Percentiles rank a stretch among this genome's conserved stretches.
phyloP scores from a whole-genome alignment of 2,888 invertebrate species.

The Xestia rhomboidea region DNA sequence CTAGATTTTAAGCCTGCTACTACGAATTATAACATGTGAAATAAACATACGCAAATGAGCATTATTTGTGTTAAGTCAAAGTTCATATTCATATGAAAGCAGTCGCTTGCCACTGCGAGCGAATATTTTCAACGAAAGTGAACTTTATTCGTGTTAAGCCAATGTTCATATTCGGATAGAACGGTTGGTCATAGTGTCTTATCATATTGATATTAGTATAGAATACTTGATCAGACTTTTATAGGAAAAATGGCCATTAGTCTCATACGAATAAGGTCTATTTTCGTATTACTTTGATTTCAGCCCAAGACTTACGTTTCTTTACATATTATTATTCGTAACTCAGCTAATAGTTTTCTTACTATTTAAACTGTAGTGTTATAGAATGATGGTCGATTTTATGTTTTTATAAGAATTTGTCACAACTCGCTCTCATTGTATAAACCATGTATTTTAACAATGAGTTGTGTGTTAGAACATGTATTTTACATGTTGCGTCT shows the following conservation, averaged over 20 bases:
- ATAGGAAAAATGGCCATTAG: not conserved
- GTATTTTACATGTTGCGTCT: not conserved
- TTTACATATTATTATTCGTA: not conserved
- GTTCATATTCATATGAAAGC: not conserved
- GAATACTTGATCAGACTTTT: not conserved
- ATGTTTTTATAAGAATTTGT: conserved; percentile 1
- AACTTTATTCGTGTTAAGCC: not conserved
- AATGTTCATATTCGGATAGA: not conserved
- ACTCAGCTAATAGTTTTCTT: conserved; percentile 14
- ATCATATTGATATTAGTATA: not conserved
- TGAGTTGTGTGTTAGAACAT: not conserved
- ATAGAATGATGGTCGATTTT: not conserved
- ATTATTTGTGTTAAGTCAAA: not conserved
- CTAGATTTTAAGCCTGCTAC: conserved; percentile 9
- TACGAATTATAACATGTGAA: not conserved
- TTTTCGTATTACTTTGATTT: not conserved
- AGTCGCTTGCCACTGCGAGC: not conserved
- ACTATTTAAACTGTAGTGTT: conserved; percentile 6
- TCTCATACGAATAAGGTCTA: not conserved
- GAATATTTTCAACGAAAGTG: too few relatives aligned
- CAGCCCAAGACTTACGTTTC: not conserved
- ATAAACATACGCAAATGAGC: not conserved
- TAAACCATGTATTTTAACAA: too few relatives aligned
- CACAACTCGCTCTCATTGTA: not conserved
- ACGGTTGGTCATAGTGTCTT: not conserved